Base-by-base conservation (phyloP, 2,888 invertebrate species). In the Orgyia antiqua region DNA sequence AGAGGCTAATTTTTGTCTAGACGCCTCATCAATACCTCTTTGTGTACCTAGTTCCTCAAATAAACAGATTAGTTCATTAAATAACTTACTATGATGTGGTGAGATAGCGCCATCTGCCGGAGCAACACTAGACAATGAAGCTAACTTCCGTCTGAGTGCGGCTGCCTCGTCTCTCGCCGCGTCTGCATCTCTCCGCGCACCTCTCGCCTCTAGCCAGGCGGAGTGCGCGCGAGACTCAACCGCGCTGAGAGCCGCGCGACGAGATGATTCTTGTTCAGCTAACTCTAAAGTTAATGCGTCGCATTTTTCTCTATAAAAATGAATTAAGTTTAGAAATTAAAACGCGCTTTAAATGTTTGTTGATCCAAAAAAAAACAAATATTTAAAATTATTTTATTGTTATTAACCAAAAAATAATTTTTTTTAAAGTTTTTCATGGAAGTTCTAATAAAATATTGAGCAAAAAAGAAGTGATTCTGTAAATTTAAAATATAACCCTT, bases 191-290 rank as follows among this genome's bases (percentile, higher is more conserved):
- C 96, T 89, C 65, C 94, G 92, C 18, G 93, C 92, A 59, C 94
- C 93, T 28, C 96, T 87, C 8, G 95, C 93, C 36, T 92, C 89
- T 31, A 97, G 90, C 96, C 94, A 95, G 45, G 93, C 92, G 59
- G 94, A 92, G 73, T 96, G 95, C 9, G 94, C 92, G 45, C 95
- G 93, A 55, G 93, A 91, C 74, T 96, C 96, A 35, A 94, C 87
- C 34, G 90, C 89, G 31, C 94, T 89, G 46, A 95, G 91, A 60
- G 95, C 94, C 0, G 87, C 74, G 54, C 89, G 89, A 10, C 88
- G 87, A 4, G 82, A 71, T 1, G 89, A 92, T 68, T 95, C 93
- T 69, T 95, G 95, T 35, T 95, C 94, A n/a, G 94, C 89, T 39
- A 96, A 90, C 83, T 96, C 96, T 32, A 93, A 90, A 34, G 94